phyloP scores from a whole-genome alignment of 2,888 invertebrate species.

The Troides aeacus region DNA sequence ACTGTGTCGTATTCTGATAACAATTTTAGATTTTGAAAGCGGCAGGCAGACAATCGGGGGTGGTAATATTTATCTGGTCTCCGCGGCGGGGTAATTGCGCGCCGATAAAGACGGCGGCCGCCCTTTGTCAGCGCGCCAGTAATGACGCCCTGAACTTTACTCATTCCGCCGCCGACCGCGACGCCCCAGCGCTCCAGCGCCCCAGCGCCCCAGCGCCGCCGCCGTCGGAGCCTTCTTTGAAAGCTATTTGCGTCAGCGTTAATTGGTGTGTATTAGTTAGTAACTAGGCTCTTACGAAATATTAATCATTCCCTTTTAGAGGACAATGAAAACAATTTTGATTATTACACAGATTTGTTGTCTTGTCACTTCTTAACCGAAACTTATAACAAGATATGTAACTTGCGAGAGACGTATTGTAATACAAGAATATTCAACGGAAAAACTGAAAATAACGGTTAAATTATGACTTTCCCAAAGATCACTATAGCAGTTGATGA shows the following conservation, averaged over 20 bases:
- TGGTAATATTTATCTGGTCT: constrained; percentile 37
- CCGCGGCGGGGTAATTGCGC: constrained; percentile 53
- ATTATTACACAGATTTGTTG: no score
- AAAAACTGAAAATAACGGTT: no score
- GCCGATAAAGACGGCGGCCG: constrained; percentile 54
- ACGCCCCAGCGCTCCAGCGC: constrained; percentile 1
- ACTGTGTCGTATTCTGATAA: constrained; percentile 17
- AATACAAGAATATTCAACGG: no score
- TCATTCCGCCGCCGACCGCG: constrained; percentile 57
- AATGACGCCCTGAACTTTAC: constrained; percentile 68
- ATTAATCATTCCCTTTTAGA: no score
- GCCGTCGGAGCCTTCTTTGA: background rate
- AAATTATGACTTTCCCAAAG: constrained; percentile 26
- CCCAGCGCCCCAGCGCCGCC: background rate
- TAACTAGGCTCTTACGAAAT: no score
- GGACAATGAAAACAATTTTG: no score
- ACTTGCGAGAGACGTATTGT: no score
- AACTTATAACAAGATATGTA: no score
- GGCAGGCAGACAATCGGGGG: constrained; percentile 20
- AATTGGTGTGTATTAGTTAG: no score
- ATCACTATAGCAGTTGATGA: background rate
- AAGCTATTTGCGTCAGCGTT: no score
- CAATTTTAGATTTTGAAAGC: constrained; percentile 26
- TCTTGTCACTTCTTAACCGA: no score
- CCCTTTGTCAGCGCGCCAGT: constrained; percentile 66